Evolutionary conservation across 2,113 vertebrate species (phyloP).

Genomic region (Bos indicus): DNA sequence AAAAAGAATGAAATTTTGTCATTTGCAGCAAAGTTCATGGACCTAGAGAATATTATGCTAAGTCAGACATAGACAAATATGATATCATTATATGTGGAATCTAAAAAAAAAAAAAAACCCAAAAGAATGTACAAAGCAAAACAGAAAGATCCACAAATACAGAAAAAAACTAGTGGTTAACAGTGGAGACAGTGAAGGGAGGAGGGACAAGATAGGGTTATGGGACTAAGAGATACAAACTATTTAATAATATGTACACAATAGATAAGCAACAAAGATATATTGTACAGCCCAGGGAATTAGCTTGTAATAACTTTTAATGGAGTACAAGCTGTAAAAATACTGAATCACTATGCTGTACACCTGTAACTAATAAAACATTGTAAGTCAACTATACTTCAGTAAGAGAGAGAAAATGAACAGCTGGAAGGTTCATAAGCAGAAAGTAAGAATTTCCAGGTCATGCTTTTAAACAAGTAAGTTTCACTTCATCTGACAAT

Average conservation of each 20-base stretch:
- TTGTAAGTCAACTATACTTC: background rate
- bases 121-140: background rate
- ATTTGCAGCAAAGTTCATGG: background rate
- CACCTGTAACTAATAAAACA: background rate
- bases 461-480: slow-evolving; percentile 34
- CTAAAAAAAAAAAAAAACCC: background rate
- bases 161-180: background rate
- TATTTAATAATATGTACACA: background rate
- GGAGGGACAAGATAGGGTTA: background rate
- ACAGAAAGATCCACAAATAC: background rate
- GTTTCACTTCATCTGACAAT: slow-evolving; percentile 1
- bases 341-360: background rate
- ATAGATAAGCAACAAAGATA: background rate
- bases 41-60: background rate
- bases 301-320: background rate
- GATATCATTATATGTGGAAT: background rate
- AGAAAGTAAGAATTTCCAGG: slow-evolving; percentile 34
- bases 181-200: background rate
- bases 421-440: background rate
- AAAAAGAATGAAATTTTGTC: background rate
- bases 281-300: background rate
- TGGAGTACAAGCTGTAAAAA: background rate
- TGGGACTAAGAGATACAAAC: background rate
- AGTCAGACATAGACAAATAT: background rate
- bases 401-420: background rate